phyloP scores from a whole-genome alignment of 2,888 invertebrate species.

The Crioceris asparagi region DNA sequence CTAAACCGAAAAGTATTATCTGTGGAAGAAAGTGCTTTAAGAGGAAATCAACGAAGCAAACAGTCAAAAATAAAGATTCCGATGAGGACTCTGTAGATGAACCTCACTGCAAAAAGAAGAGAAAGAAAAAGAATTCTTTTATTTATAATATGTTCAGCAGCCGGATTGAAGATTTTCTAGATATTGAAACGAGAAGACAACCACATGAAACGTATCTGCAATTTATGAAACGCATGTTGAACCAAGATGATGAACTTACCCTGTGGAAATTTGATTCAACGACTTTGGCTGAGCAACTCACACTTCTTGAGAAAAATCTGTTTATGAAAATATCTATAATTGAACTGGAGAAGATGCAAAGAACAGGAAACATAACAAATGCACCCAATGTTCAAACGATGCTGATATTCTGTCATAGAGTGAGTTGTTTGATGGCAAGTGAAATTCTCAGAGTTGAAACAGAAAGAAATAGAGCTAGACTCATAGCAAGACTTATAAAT shows the following conservation, averaged over 20 bases:
- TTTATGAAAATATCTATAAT: slow-evolving; percentile 39
- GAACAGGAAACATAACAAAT: slow-evolving; percentile 39
- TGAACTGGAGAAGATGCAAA: slow-evolving; percentile 38
- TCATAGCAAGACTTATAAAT: slow-evolving; percentile 44
- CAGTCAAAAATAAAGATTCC: slow-evolving; percentile 12
- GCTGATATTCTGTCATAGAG: slow-evolving; percentile 43
- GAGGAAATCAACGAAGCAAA: slow-evolving; percentile 10
- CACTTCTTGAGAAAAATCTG: slow-evolving; percentile 43
- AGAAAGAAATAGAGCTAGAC: slow-evolving; percentile 40
- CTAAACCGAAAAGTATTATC: slow-evolving; percentile 17
- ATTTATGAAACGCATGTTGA: slow-evolving; percentile 35
- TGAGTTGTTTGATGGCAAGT: slow-evolving; percentile 41
- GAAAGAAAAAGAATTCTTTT: slow-evolving; percentile 18
- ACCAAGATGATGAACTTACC: slow-evolving; percentile 35
- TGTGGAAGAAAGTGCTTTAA: slow-evolving; percentile 15
- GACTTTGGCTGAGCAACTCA: slow-evolving; percentile 42
- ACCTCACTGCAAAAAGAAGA: slow-evolving; percentile 12
- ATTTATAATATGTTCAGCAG: slow-evolving; percentile 19
- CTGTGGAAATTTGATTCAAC: slow-evolving; percentile 46
- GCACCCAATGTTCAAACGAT: slow-evolving; percentile 43
- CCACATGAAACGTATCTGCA: slow-evolving; percentile 29
- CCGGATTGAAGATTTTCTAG: slow-evolving; percentile 13
- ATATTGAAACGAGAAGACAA: slow-evolving; percentile 11
- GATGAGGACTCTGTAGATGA: slow-evolving; percentile 20
- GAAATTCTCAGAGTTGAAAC: slow-evolving; percentile 39